Conservation (phyloP, 2,888 invertebrate genomes). For the Neocrepidodera transversa region DNA sequence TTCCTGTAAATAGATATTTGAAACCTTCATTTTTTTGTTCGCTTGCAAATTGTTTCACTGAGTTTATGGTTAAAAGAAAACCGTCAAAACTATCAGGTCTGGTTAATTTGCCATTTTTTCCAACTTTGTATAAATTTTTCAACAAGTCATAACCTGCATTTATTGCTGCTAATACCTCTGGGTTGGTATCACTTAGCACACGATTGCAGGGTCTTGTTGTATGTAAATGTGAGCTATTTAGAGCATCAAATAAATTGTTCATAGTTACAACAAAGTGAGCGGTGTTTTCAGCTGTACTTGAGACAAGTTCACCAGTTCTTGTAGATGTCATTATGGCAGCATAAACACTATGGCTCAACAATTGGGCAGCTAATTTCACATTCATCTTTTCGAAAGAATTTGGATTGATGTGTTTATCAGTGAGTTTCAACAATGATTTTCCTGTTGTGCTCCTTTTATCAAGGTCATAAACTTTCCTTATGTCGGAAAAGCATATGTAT, state of each 20-base stretch:
- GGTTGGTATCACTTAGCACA: constrained; percentile 3
- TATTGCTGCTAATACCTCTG: constrained; percentile 1
- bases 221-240: neutral
- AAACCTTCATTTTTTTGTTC: neutral
- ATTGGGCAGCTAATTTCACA: constrained; percentile 13
- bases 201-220: constrained; percentile 2
- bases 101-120: neutral
- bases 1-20: constrained; percentile 12
- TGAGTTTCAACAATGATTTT: neutral
- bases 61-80: constrained; percentile 11
- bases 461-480: too few species aligned
- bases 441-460: too few species aligned
- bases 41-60: constrained; percentile 4
- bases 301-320: constrained; percentile 7
- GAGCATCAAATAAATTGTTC: constrained; percentile 20
- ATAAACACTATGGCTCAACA: constrained; percentile 8
- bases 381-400: constrained; percentile 16
- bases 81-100: constrained; percentile 7
- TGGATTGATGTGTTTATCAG: neutral
- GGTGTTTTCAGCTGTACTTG: too few species aligned
- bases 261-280: too few species aligned
- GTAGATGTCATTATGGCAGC: constrained; percentile 2
- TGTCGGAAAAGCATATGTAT: too few species aligned
- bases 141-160: constrained; percentile 9
- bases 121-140: neutral